These are phyloP conservation scores for Metellina segmentata DNA, from an alignment of 2,888 invertebrate genomes.

Conservation along the genomic window DNA sequence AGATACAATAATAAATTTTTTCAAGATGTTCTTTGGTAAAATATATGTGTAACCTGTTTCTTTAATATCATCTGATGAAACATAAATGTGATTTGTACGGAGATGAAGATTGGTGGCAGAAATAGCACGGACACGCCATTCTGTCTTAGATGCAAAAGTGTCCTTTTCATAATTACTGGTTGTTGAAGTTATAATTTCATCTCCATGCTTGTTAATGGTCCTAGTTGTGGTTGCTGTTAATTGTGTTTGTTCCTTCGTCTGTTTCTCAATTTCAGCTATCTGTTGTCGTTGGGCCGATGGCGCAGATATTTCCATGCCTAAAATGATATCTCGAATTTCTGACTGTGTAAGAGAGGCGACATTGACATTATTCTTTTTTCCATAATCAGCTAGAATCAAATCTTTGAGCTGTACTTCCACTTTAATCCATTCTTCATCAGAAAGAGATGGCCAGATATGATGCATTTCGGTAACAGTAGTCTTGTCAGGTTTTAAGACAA, in stretches of 20 bases:
- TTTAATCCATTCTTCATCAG: slow-evolving; percentile 99
- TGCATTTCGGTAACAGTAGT: slow-evolving; percentile 99
- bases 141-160: slow-evolving; percentile 98
- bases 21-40: slow-evolving; percentile 94
- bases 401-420: slow-evolving; percentile 99
- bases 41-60: slow-evolving; percentile 97
- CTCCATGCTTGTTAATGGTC: slow-evolving; percentile 99
- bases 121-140: slow-evolving; percentile 99
- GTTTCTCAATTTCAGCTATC: slow-evolving; percentile 99
- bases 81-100: slow-evolving; percentile 99
- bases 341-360: slow-evolving; percentile 99
- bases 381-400: slow-evolving; percentile 98
- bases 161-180: slow-evolving; percentile 99
- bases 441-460: slow-evolving; percentile 99
- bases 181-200: slow-evolving; percentile 99
- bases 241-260: slow-evolving; percentile 99
- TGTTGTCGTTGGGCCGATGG: slow-evolving; percentile 99
- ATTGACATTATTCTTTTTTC: slow-evolving; percentile 99
- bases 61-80: slow-evolving; percentile 99
- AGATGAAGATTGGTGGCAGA: slow-evolving; percentile 98
- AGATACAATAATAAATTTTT: slow-evolving; percentile 99
- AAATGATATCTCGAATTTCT: slow-evolving; percentile 98
- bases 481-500: slow-evolving; percentile 98
- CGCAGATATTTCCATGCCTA: slow-evolving; percentile 99
- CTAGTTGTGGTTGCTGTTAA: slow-evolving; percentile 98